Evolutionary conservation across 2,113 vertebrate species (phyloP), one percentile per base, ranked within the genome.

Genomic region (Rhodinocichla rosea): DNA sequence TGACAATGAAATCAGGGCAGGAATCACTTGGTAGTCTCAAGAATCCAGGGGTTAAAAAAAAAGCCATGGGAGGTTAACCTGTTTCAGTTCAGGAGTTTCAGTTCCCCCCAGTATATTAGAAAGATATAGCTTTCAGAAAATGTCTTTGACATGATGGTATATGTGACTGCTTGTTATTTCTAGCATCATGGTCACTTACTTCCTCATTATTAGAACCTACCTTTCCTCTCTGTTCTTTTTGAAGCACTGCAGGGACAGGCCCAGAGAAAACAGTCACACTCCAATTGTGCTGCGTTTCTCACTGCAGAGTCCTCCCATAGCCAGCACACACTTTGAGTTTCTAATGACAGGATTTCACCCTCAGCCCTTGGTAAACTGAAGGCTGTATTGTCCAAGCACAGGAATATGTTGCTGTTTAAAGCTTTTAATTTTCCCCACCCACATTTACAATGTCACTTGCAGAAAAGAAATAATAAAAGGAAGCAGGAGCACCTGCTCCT

Each of bases 401-500:
- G 21, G 39, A 86, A 56, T 9, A 22, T 17, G 4, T 56, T 67
- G n/a, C 23, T 37, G 6, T 40, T 18, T 20, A 37, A 65, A n/a
- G 60, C 18, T 42, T 55, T 44, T 45, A 3, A 11, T 93, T 93
- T 81, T 83, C 30, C 32, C 20, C 75, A 67, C 52, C 93, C 56
- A 80, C 55, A 62, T 73, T 88, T 15, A 13, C 56, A 81, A 74
- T 73, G 49, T 89, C 26, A 6, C 62, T 96, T 95, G 93, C 69
- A 90, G 87, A 91, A 94, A 20, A 90, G 64, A 83, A 90, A 52
- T 39, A 87, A 90, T 40, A 26, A 92, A 87, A 94, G 30, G 13
- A 96, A 96, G 55, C 39, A 64, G 45, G 40, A 96, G 63, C 73
- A 92, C 88, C 96, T 97, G 94, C 35, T 59, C 22, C 60, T 83